phyloP scores from a whole-genome alignment of 2,797 vertebrate genomes.

The Spizella passerina region DNA sequence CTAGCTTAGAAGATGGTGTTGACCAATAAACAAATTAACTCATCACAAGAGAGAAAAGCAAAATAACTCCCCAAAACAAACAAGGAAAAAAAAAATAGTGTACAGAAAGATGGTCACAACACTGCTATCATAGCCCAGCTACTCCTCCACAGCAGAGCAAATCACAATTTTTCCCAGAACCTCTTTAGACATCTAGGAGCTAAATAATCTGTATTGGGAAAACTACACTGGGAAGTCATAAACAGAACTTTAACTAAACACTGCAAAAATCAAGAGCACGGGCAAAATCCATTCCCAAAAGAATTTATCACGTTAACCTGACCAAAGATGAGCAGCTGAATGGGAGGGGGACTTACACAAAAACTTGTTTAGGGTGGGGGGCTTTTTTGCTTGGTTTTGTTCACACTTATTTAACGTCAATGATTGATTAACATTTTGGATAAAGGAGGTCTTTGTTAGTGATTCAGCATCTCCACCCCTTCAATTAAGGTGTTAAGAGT shows the following conservation, averaged over 20 bases:
- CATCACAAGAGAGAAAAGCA: neutral
- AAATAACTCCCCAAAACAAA: neutral
- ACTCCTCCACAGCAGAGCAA: neutral
- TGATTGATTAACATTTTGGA: conserved; percentile 71
- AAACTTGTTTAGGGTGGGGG: conserved; percentile 40
- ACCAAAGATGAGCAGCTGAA: conserved; percentile 61
- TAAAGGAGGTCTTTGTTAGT: conserved; percentile 66
- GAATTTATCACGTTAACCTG: neutral
- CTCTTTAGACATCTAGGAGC: neutral
- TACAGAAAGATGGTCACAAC: neutral
- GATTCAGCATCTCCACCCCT: conserved; percentile 65
- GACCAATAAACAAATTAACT: neutral
- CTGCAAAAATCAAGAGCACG: neutral
- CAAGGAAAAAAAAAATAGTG: neutral
- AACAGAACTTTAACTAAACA: neutral
- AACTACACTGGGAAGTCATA: neutral
- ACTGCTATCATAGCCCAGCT: neutral
- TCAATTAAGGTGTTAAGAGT: conserved; percentile 72
- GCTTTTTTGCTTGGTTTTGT: conserved; percentile 66
- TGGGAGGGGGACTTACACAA: conserved; percentile 33
- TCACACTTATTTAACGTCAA: conserved; percentile 70
- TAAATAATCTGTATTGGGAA: neutral
- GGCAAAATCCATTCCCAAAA: neutral
- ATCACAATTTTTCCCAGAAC: neutral
- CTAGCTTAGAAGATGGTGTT: neutral